These are phyloP conservation scores for Alviniconcha strummeri DNA, from an alignment of 2,888 invertebrate genomes.

Conservation along the genomic window DNA sequence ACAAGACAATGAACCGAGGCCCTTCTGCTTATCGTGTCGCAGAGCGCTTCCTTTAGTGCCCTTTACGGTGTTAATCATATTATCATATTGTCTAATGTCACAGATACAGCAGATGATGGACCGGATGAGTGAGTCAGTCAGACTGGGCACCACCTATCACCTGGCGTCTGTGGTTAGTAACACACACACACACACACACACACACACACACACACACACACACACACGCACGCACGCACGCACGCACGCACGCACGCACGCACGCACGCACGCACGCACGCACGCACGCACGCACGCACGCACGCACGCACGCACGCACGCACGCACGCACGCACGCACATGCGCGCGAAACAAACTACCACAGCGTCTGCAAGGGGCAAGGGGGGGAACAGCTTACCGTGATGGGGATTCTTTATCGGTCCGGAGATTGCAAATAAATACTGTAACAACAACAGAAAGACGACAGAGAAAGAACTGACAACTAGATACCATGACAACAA, in stretches of 20 bases:
- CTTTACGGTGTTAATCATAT: too few relatives aligned
- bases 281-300: background rate
- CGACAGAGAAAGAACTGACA: too few relatives aligned
- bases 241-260: background rate
- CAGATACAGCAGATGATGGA: constrained; percentile 10
- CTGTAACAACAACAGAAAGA: too few relatives aligned
- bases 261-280: background rate
- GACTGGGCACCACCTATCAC: constrained; percentile 16
- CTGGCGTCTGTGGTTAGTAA: constrained; percentile 5
- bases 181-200: background rate
- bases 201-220: background rate
- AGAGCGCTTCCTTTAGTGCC: too few relatives aligned
- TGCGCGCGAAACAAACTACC: background rate
- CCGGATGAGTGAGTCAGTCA: background rate
- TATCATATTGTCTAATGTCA: too few relatives aligned
- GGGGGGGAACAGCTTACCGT: too few relatives aligned
- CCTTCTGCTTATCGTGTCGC: too few relatives aligned
- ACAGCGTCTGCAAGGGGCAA: too few relatives aligned
- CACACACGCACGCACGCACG: background rate
- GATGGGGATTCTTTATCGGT: too few relatives aligned
- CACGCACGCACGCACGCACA: background rate
- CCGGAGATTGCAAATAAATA: too few relatives aligned
- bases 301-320: background rate
- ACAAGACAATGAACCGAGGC: too few relatives aligned
- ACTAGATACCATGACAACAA: too few relatives aligned